These are phyloP conservation scores for Sinohyriopsis cumingii DNA, from an alignment of 2,888 invertebrate species.

Conservation along the genomic window DNA sequence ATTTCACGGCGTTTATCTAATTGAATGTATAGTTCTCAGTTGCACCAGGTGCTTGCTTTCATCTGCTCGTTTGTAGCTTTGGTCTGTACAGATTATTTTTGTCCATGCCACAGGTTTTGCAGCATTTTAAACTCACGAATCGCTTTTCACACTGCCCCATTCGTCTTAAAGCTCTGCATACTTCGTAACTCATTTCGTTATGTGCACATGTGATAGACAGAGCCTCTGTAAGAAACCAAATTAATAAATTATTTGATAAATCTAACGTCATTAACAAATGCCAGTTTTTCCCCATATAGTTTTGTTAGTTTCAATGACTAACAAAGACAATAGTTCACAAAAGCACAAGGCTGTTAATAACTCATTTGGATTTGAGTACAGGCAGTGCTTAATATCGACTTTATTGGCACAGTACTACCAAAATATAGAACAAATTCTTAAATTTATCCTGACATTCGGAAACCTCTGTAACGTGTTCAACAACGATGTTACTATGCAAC, in stretches of 20 bases:
- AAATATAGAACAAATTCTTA: too few relatives aligned
- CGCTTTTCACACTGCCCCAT: slow-evolving; percentile 63
- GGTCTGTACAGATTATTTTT: slow-evolving; percentile 28
- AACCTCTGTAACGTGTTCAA: too few relatives aligned
- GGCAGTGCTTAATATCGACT: too few relatives aligned
- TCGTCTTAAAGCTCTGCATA: slow-evolving; percentile 60
- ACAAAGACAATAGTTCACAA: not conserved
- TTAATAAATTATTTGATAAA: too few relatives aligned
- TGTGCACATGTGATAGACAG: slow-evolving; percentile 52
- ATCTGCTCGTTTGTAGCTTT: slow-evolving; percentile 20
- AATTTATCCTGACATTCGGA: too few relatives aligned
- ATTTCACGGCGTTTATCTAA: too few relatives aligned
- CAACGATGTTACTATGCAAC: too few relatives aligned
- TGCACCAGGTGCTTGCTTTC: not conserved
- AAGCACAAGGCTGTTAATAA: too few relatives aligned
- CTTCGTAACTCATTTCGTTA: slow-evolving; percentile 59
- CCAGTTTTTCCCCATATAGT: not conserved
- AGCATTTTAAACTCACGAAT: slow-evolving; percentile 64
- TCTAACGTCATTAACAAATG: too few relatives aligned
- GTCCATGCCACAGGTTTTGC: slow-evolving; percentile 55
- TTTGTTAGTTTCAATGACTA: not conserved
- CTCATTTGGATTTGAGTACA: too few relatives aligned
- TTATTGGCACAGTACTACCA: too few relatives aligned
- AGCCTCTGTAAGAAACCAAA: slow-evolving; percentile 38
- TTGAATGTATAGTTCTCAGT: too few relatives aligned